These are phyloP conservation scores for Masnerella sp. DNA, from an alignment of 2,888 invertebrate species.

Conservation along the genomic window DNA sequence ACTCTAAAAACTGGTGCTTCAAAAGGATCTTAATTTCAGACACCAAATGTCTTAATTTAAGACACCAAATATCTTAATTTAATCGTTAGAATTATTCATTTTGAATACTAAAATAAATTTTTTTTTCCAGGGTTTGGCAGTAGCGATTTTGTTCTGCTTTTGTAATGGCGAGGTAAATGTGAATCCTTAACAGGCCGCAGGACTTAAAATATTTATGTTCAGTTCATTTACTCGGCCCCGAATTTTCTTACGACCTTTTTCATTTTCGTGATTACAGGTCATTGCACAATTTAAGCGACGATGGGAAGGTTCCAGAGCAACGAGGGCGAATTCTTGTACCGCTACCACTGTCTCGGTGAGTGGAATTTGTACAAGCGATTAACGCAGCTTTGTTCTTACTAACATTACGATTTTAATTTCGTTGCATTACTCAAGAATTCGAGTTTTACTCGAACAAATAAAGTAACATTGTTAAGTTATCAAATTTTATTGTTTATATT, in stretches of 20 bases:
- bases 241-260: constrained; percentile 13
- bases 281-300: constrained; percentile 90
- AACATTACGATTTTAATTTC: too few relatives aligned
- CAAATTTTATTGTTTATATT: too few relatives aligned
- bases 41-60: too few relatives aligned
- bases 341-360: constrained; percentile 94
- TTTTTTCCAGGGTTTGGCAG: constrained; percentile 88
- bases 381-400: neutral
- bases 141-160: constrained; percentile 95
- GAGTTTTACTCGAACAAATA: too few relatives aligned
- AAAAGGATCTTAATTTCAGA: too few relatives aligned
- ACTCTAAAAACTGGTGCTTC: too few relatives aligned
- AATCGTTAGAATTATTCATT: too few relatives aligned
- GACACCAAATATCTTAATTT: too few relatives aligned
- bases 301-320: constrained; percentile 85
- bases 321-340: constrained; percentile 90
- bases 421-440: too few relatives aligned
- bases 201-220: constrained; percentile 25
- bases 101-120: neutral
- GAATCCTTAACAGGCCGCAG: neutral
- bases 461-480: too few relatives aligned
- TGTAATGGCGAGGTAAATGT: constrained; percentile 93
- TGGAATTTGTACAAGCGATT: constrained; percentile 5
- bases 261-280: constrained; percentile 76
- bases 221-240: constrained; percentile 12